phyloP scores from a whole-genome alignment of 2,888 invertebrate species.

The Drosophila trichaetosa region DNA sequence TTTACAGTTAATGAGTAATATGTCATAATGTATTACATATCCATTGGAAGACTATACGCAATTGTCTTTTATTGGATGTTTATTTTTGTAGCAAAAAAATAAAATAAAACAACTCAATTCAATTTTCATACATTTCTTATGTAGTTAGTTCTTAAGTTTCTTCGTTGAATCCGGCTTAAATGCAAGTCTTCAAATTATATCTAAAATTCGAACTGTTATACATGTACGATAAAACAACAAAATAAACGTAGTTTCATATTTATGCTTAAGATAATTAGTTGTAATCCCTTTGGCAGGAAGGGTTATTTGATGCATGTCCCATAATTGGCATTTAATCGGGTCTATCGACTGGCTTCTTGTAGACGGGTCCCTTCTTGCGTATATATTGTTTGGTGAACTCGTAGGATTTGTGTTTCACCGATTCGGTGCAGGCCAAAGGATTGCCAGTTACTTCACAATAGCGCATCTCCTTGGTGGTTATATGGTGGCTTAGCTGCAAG shows the following conservation, averaged over 20 bases:
- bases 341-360: constrained; percentile 58
- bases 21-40: not conserved
- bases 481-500: constrained; percentile 61
- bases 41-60: no score
- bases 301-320: constrained; percentile 4
- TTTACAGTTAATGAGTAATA: not conserved
- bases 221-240: not conserved
- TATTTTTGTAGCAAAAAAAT: constrained; percentile 24
- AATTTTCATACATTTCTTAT: constrained; percentile 35
- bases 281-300: constrained; percentile 12
- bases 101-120: constrained; percentile 1
- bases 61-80: not conserved
- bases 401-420: constrained; percentile 96
- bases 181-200: not conserved
- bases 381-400: constrained; percentile 97
- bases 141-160: not conserved
- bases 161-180: constrained; percentile 2
- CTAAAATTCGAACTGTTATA: constrained; percentile 6
- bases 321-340: constrained; percentile 11
- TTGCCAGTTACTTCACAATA: constrained; percentile 64
- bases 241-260: not conserved
- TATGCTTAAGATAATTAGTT: constrained; percentile 2
- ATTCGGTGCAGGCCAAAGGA: constrained; percentile 61
- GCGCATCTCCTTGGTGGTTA: constrained; percentile 67
- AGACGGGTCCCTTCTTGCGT: constrained; percentile 94